These are phyloP conservation scores for Taxidea taxus DNA, from an alignment of 2,113 vertebrate species.

Conservation along the genomic window DNA sequence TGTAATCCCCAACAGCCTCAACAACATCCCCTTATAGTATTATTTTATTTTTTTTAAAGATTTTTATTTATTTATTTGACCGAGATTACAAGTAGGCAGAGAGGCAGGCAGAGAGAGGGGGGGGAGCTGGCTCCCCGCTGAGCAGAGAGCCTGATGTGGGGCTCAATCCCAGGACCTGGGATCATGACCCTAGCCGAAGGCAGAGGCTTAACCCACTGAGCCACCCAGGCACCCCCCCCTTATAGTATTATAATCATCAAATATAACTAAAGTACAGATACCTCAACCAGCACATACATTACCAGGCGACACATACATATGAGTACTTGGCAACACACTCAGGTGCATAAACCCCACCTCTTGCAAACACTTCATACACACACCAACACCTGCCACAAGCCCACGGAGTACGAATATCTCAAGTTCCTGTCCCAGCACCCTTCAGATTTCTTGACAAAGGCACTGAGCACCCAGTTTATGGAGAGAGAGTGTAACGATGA, in stretches of 20 bases:
- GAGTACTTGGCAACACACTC: neutral
- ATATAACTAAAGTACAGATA: neutral
- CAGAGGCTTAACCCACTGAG: too few species aligned
- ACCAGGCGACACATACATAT: neutral
- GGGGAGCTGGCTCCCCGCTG: too few species aligned
- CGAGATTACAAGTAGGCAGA: too few species aligned
- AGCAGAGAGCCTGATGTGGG: too few species aligned
- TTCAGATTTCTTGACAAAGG: neutral
- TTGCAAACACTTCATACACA: neutral
- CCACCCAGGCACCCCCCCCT: too few species aligned
- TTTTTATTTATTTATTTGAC: too few species aligned
- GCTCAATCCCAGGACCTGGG: too few species aligned
- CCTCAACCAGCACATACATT: neutral
- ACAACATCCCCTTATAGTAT: too few species aligned
- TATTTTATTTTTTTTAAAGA: too few species aligned
- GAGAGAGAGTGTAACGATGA: neutral
- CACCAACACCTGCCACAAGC: neutral
- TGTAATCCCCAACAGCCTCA: neutral
- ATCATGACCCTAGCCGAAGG: too few species aligned
- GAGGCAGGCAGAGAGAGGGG: too few species aligned
- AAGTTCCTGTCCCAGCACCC: neutral
- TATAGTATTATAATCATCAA: neutral
- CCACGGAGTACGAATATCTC: neutral
- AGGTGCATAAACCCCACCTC: neutral
- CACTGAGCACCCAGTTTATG: neutral